phyloP scores from a whole-genome alignment of 2,888 invertebrate genomes.

The Mythimna vitellina region DNA sequence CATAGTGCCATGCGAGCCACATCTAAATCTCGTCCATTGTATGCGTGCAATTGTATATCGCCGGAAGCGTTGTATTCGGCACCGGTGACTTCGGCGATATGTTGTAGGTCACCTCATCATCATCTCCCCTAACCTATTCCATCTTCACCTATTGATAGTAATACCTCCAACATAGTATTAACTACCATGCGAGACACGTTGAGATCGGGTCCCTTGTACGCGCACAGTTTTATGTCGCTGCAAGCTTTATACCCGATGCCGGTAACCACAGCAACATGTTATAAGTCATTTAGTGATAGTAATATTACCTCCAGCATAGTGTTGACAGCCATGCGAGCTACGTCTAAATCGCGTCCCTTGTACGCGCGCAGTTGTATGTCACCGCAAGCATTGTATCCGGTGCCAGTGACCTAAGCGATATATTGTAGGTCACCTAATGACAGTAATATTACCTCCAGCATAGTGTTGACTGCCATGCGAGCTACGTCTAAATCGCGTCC shows the following conservation, averaged over 20 bases:
- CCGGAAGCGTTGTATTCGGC: conserved; percentile 90
- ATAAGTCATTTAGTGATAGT: too few relatives aligned
- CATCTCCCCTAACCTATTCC: too few relatives aligned
- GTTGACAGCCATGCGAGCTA: conserved; percentile 93
- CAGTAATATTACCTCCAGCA: conserved; percentile 93
- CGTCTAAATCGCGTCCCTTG: conserved; percentile 94
- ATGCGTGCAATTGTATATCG: conserved; percentile 92
- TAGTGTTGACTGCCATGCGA: conserved; percentile 93
- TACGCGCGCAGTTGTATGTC: conserved; percentile 92
- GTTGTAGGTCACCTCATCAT: background rate
- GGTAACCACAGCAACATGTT: too few relatives aligned
- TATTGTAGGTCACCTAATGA: background rate
- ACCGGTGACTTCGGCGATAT: background rate
- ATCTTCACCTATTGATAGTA: too few relatives aligned
- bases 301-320: conserved; percentile 94
- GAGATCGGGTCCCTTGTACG: too few relatives aligned
- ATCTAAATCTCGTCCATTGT: conserved; percentile 94
- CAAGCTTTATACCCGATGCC: too few relatives aligned
- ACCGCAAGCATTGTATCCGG: conserved; percentile 90
- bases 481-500: conserved; percentile 94
- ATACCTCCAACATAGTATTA: too few relatives aligned
- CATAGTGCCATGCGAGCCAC: conserved; percentile 94
- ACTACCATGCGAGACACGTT: too few relatives aligned
- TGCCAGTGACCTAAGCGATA: background rate
- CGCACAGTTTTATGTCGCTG: too few relatives aligned